Conservation (phyloP, 2,113 vertebrate genomes). For the Uropsilus gracilis region DNA sequence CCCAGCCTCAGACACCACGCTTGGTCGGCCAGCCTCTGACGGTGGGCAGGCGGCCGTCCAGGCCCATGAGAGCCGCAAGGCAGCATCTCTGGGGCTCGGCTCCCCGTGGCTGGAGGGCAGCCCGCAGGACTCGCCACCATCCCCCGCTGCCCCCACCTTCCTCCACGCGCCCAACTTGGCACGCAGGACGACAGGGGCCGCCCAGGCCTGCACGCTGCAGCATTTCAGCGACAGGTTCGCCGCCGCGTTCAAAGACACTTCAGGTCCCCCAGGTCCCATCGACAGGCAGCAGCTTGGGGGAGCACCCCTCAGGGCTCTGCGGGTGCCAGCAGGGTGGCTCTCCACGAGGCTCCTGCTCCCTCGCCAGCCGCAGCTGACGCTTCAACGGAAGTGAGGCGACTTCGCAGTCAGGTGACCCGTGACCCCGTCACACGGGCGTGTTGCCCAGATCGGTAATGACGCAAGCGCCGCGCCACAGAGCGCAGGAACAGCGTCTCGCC, state of each 20-base stretch:
- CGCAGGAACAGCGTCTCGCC: rapidly evolving
- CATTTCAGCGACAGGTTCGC: background rate
- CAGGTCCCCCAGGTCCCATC: background rate
- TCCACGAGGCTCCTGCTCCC: background rate
- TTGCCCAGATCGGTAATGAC: background rate
- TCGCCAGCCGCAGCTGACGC: background rate
- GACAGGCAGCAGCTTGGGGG: background rate
- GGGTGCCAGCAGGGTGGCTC: background rate
- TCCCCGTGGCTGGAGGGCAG: too few relatives aligned
- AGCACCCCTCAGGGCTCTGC: background rate
- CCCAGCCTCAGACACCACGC: too few relatives aligned
- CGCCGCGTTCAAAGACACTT: background rate
- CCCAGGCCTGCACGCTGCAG: background rate
- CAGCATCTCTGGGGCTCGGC: too few relatives aligned
- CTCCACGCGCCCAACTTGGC: background rate
- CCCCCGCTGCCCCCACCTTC: background rate
- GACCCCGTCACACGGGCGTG: too few relatives aligned
- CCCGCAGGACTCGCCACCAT: too few relatives aligned
- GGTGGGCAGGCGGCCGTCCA: too few relatives aligned
- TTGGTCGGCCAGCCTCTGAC: too few relatives aligned
- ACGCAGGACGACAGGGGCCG: too few relatives aligned
- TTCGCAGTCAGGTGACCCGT: background rate
- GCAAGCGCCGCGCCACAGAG: rapidly evolving
- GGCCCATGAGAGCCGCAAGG: too few relatives aligned
- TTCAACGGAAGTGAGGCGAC: background rate